A percentile compares a stretch with the other conserved stretches of the same genome.
phyloP scores from a whole-genome alignment of 2,888 invertebrate species.

The Orthosia gracilis region DNA sequence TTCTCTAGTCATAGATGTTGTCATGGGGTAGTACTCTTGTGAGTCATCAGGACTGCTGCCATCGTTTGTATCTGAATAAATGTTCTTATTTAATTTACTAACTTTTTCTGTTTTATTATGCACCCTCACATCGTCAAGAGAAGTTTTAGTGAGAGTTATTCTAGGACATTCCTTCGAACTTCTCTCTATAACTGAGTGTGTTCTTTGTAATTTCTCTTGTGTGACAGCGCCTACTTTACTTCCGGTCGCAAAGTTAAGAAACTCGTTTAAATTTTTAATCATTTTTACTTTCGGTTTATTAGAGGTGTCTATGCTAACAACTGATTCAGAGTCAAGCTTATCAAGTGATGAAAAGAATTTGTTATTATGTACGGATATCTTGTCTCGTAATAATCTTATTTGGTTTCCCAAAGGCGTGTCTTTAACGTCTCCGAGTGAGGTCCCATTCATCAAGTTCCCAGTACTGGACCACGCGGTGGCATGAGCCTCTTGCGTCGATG shows the following conservation, averaged over 20 bases:
- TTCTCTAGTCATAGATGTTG: constrained; percentile 96
- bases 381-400: constrained; percentile 84
- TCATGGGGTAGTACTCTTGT: constrained; percentile 96
- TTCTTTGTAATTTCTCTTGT: constrained; percentile 81
- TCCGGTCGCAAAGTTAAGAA: constrained; percentile 94
- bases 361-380: constrained; percentile 87
- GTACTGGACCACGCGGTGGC: constrained; percentile 78
- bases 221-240: constrained; percentile 86
- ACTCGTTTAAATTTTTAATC: constrained; percentile 96
- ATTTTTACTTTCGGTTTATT: constrained; percentile 86
- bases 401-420: constrained; percentile 85
- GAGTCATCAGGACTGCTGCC: constrained; percentile 95
- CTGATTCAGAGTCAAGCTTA: constrained; percentile 85
- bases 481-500: constrained; percentile 70
- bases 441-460: constrained; percentile 84
- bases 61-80: constrained; percentile 85
- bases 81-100: constrained; percentile 76
- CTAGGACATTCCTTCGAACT: constrained; percentile 81
- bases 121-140: constrained; percentile 80
- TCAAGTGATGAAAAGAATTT: constrained; percentile 92
- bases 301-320: constrained; percentile 78
- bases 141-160: constrained; percentile 83
- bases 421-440: constrained; percentile 74
- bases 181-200: constrained; percentile 82
- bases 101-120: constrained; percentile 76